Evolutionary conservation across 2,888 invertebrate genomes (phyloP), one percentile per base, ranked within the genome.

Genomic region (Pammene aurita): DNA sequence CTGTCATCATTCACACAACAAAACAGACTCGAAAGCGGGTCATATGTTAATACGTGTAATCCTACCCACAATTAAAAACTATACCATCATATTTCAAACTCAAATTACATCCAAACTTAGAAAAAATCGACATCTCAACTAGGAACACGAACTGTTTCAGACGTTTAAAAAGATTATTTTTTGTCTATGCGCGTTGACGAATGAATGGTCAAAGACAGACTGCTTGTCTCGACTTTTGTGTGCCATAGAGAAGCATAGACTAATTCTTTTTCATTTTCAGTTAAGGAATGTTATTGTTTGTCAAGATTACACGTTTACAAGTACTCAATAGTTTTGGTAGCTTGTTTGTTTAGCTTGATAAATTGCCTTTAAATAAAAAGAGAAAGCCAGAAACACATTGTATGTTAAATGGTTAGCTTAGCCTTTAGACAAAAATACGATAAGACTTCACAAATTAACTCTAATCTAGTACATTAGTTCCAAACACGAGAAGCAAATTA

Each of bases 11-110:
- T 66, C 71, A 67, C 50, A 58, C 54, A n/a, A 62, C 62, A 67
- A 68, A 66, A 68, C 50, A 70, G 58, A 64, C 67, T 54, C 65
- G 55, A 64, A 70, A 65, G 66, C 66, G 68, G 61, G 60, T 42
- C 70, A 67, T 64, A 58, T 70, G 61, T 63, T 70, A 72, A 66
- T 66, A 55, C 66, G 34, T 73, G 74, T 74, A 74, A 74, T 74
- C 74, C 71, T 69, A 54, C 61, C 65, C 44, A 69, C 70, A 72
- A 72, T 72, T 70, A 73, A 68, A 72, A 72, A 73, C 61, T 63
- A 61, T 48, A 70, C 48, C 34, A 55, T 68, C 71, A 73, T 74
- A 62, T 71, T 66, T 72, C 74, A 73, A 64, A 64, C 64, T 46
- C 64, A 57, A 70, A 74, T 67, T 65, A 72, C 60, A 50, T 63